phyloP scores from a whole-genome alignment of 2,113 vertebrate genomes.

The Serinus canaria region DNA sequence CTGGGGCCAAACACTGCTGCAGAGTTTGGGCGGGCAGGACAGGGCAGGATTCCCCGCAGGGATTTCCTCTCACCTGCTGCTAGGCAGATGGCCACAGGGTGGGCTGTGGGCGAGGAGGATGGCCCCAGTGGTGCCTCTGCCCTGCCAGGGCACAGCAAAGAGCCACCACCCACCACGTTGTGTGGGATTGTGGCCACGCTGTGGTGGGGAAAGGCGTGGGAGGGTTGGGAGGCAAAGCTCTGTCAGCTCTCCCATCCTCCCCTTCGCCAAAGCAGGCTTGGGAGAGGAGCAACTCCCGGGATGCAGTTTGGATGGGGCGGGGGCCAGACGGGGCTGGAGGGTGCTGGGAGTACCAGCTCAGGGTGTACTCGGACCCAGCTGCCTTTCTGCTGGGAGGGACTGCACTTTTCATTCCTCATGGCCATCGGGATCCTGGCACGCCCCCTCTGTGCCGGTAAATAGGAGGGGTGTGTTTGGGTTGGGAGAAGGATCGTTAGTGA shows the following conservation, averaged over 20 bases:
- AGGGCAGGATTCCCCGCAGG: neutral
- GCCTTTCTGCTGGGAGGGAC: neutral
- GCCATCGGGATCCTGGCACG: neutral
- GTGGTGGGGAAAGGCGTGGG: neutral
- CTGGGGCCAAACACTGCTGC: neutral
- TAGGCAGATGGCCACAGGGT: neutral
- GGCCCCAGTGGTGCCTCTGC: neutral
- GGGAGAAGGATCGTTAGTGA: neutral
- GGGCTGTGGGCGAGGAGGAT: rapidly evolving
- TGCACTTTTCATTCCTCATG: neutral
- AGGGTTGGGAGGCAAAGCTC: neutral
- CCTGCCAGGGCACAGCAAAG: neutral
- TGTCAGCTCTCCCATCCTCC: neutral
- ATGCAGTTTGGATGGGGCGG: neutral
- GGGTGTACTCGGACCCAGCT: neutral
- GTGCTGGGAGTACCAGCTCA: neutral
- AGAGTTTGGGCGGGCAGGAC: neutral
- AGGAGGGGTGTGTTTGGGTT: neutral
- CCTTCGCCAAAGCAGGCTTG: rapidly evolving
- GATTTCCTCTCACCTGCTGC: neutral
- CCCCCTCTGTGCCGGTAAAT: neutral
- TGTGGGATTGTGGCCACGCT: neutral
- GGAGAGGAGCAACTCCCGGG: neutral
- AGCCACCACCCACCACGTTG: rapidly evolving
- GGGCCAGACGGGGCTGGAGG: neutral